These are phyloP conservation scores for Spialia ferax DNA, from an alignment of 2,888 invertebrate genomes.

Conservation along the genomic window DNA sequence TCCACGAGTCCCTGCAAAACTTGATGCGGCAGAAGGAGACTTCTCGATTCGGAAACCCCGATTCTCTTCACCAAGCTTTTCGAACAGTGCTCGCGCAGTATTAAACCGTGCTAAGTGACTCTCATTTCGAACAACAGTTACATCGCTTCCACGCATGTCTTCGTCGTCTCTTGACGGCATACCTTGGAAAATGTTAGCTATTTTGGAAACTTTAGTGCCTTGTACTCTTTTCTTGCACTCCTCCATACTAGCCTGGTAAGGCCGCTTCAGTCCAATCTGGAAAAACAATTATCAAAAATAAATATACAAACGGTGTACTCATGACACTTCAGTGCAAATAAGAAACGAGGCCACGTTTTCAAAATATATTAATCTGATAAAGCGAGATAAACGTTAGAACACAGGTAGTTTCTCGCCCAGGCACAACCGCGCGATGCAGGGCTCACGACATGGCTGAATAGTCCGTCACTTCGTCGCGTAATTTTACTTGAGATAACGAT, in stretches of 20 bases:
- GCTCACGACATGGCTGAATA: slow-evolving; percentile 65
- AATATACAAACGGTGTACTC: slow-evolving; percentile 55
- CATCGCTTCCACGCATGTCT: slow-evolving; percentile 85
- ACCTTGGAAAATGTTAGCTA: slow-evolving; percentile 96
- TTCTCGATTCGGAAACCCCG: slow-evolving; percentile 87
- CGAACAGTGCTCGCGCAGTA: slow-evolving; percentile 96
- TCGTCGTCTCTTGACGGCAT: slow-evolving; percentile 87
- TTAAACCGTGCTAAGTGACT: slow-evolving; percentile 97
- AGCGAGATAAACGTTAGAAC: slow-evolving; percentile 67
- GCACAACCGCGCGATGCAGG: slow-evolving; percentile 63
- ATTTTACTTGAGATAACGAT: slow-evolving; percentile 83
- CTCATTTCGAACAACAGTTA: slow-evolving; percentile 94
- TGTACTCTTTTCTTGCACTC: slow-evolving; percentile 88
- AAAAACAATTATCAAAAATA: slow-evolving; percentile 64
- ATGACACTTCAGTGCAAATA: slow-evolving; percentile 49
- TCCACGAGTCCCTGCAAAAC: slow-evolving; percentile 84
- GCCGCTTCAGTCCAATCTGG: slow-evolving; percentile 83
- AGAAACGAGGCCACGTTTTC: slow-evolving; percentile 61
- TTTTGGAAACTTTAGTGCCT: slow-evolving; percentile 96
- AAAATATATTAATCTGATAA: slow-evolving; percentile 63
- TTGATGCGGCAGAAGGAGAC: slow-evolving; percentile 85
- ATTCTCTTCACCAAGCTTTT: slow-evolving; percentile 94
- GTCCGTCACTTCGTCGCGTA: slow-evolving; percentile 74
- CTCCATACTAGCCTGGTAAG: slow-evolving; percentile 87
- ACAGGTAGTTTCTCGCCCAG: slow-evolving; percentile 67